phyloP scores from a whole-genome alignment of 1,140 invertebrate species.

The Apis dorsata region DNA sequence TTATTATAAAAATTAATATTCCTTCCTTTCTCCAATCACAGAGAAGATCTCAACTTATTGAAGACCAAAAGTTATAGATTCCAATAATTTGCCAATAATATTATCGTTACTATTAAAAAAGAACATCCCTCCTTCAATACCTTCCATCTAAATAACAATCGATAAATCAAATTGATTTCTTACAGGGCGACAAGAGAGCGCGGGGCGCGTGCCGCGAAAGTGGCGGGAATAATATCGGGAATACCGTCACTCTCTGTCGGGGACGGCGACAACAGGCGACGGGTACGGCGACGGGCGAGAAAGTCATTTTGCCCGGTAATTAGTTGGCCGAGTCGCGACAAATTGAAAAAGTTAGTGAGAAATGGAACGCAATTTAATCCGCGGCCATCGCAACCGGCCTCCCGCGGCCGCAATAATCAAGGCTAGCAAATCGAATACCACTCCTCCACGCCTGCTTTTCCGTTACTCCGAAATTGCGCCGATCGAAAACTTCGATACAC shows the following conservation, averaged over 20 bases:
- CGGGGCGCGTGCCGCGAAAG: constrained; percentile 32
- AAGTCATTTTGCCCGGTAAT: constrained; percentile 77
- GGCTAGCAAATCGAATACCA: constrained; percentile 58
- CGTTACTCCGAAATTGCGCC: neutral
- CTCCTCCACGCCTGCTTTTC: constrained; percentile 25
- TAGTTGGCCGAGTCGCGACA: constrained; percentile 76
- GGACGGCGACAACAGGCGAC: neutral
- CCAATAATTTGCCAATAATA: no score
- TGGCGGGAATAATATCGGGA: neutral
- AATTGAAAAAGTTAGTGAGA: constrained; percentile 79
- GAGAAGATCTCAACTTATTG: no score
- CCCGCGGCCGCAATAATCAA: constrained; percentile 60
- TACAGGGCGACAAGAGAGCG: neutral
- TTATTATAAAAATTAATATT: no score
- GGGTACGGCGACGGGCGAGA: constrained; percentile 53
- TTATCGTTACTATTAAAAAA: no score
- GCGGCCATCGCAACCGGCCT: constrained; percentile 51
- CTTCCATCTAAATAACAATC: no score
- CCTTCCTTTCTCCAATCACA: no score
- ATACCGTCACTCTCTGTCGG: neutral
- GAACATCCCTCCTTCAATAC: no score
- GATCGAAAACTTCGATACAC: constrained; percentile 41
- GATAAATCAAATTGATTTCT: neutral
- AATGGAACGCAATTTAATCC: constrained; percentile 76
- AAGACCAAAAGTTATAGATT: no score